Base-by-base conservation (phyloP, 92 coral and sea anemone genomes). In the Paramuricea clavata region DNA sequence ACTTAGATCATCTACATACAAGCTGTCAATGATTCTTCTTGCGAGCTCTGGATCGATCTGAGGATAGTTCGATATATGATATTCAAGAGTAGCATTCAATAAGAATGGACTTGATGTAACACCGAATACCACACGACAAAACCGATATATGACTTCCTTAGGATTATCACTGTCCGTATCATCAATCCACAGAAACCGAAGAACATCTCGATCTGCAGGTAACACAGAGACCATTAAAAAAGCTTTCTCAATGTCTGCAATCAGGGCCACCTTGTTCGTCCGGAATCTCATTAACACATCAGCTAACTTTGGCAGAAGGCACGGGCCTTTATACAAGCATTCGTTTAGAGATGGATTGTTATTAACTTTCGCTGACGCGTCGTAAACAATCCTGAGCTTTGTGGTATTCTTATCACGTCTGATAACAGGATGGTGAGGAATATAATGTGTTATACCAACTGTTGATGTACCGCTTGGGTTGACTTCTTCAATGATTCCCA, bases 401-500 rank as follows among this genome's bases (percentile, higher is more conserved):
- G 64, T 56, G 4, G 64, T 56, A 2, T 56, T 56, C 21, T 3
- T 13, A 2, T 56, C 27, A 3, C 12, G 3, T 56, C 64, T 56
- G 4, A 56, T 13, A 56, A 56, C 64, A 2, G 64, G 5, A 11
- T 56, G 64, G 27, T 56, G 64, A 17, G 92, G 88, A 11, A 83
- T n/a, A 26, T 89, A 76, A 28, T 89, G 86, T 17, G 83, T 83
- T 11, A 27, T 43, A 10, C 41, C 81, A 49, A 26, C 44, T n/a
- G 80, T 59, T 5, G 79, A 62, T 39, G 23, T 31, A 1, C 65
- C 41, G 41, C 77, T 78, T 9, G 64, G 16, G 9, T 65, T 42
- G 41, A 89, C 68, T 32, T 68, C 74, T 85, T 89, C 86, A n/a
- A 85, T 78, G 23, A 89, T 85, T 83, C 92, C 90, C 31, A 27